Evolutionary conservation across 2,888 invertebrate species (phyloP).

Genomic region (Pammene aurita): DNA sequence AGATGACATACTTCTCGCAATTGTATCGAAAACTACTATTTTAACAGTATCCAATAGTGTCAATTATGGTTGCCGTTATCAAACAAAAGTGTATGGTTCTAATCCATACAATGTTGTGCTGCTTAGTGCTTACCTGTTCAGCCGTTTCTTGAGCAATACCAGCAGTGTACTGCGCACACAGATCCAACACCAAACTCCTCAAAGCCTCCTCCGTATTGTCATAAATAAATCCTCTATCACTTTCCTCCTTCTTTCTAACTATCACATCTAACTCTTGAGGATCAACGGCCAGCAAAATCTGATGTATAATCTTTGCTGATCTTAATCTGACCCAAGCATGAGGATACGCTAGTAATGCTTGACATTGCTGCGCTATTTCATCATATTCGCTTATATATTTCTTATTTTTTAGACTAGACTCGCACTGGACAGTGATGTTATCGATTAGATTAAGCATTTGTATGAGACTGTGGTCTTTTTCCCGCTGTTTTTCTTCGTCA

Average conservation of each 20-base stretch:
- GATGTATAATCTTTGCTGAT: constrained; percentile 89
- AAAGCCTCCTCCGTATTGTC: constrained; percentile 84
- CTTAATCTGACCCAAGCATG: constrained; percentile 94
- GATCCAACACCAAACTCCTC: constrained; percentile 87
- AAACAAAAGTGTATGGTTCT: too few species aligned
- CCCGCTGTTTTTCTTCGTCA: constrained; percentile 84
- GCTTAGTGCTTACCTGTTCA: constrained; percentile 83
- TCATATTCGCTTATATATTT: constrained; percentile 78
- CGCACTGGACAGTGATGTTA: constrained; percentile 86
- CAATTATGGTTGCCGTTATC: too few species aligned
- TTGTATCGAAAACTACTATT: too few species aligned
- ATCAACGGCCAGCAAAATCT: constrained; percentile 86
- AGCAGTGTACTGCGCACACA: constrained; percentile 89
- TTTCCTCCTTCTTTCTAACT: constrained; percentile 64
- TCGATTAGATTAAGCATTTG: constrained; percentile 88
- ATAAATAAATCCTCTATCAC: constrained; percentile 84
- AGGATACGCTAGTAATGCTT: constrained; percentile 89
- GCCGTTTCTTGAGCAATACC: constrained; percentile 88
- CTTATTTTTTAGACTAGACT: constrained; percentile 80
- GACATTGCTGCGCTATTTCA: constrained; percentile 85
- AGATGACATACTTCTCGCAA: too few species aligned
- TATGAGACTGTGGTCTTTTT: constrained; percentile 89
- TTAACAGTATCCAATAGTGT: too few species aligned
- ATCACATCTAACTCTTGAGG: constrained; percentile 82
- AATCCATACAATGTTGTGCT: too few species aligned